A percentile compares a stretch with the other conserved stretches of the same genome.
These are phyloP conservation scores for Galaxea fascicularis DNA, from an alignment of 92 coral and sea anemone genomes.

Conservation along the genomic window DNA sequence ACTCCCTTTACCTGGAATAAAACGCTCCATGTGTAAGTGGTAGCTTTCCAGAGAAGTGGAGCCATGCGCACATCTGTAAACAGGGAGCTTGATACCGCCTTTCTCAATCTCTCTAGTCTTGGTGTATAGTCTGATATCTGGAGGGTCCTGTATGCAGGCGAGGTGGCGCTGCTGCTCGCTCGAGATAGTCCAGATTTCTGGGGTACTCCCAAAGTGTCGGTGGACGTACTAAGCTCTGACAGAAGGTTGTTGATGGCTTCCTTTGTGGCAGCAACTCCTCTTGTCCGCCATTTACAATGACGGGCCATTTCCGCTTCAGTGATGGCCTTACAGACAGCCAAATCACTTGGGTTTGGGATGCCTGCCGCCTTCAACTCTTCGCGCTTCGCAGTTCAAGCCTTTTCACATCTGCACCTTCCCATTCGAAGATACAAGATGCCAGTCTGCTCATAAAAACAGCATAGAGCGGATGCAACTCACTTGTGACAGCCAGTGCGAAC, in stretches of 20 bases:
- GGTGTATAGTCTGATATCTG: slow-evolving; percentile 45
- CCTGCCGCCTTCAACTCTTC: slow-evolving; percentile 16
- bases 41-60: slow-evolving; percentile 73
- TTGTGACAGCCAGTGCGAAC: slow-evolving; percentile 53
- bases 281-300: slow-evolving; percentile 59
- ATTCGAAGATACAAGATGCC: slow-evolving; percentile 64
- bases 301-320: slow-evolving; percentile 52
- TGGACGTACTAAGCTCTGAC: slow-evolving; percentile 43
- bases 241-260: slow-evolving; percentile 34
- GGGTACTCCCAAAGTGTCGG: slow-evolving; percentile 72
- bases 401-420: slow-evolving; percentile 57
- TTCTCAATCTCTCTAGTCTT: slow-evolving; percentile 34
- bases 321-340: slow-evolving; percentile 16
- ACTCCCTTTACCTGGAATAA: slow-evolving; percentile 62
- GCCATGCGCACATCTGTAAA: slow-evolving; percentile 63
- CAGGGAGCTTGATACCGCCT: slow-evolving; percentile 51
- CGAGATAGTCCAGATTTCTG: slow-evolving; percentile 29
- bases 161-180: slow-evolving; percentile 38
- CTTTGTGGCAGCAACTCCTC: slow-evolving; percentile 35
- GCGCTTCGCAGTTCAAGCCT: slow-evolving; percentile 35
- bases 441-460: slow-evolving; percentile 54
- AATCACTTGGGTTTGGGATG: slow-evolving; percentile 26
- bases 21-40: slow-evolving; percentile 62
- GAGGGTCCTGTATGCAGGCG: slow-evolving; percentile 68
- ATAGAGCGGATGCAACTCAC: slow-evolving; percentile 67